A percentile compares a stretch with the other conserved stretches of the same genome.
Evolutionary conservation across 2,797 vertebrate genomes (phyloP).

Genomic region (Tarsius wallacei): DNA sequence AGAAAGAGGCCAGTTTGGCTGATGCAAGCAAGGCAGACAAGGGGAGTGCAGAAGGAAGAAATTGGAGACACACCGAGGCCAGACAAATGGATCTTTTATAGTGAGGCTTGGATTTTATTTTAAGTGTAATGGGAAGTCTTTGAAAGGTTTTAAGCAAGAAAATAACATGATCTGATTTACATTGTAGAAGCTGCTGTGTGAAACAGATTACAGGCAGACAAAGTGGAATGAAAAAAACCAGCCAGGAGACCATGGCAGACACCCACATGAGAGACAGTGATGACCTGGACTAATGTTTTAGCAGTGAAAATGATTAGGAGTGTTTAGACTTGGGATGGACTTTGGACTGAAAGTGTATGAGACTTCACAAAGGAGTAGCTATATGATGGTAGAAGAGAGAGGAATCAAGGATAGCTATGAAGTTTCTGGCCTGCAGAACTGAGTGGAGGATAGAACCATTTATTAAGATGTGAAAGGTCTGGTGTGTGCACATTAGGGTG

Average conservation of each 20-base stretch:
- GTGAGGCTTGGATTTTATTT: constrained; percentile 12
- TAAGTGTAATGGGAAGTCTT: background rate
- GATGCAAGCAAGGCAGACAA: background rate
- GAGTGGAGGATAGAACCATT: background rate
- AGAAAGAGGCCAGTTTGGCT: background rate
- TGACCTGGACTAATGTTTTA: background rate
- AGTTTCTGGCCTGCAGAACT: background rate
- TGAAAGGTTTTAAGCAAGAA: constrained; percentile 32
- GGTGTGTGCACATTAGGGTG: background rate
- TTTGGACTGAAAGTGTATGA: background rate
- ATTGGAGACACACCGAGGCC: background rate
- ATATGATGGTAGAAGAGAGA: background rate
- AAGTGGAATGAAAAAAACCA: background rate
- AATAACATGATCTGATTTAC: constrained; percentile 8
- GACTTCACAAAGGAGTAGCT: background rate
- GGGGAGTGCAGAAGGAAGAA: background rate
- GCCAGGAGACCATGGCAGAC: background rate
- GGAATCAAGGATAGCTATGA: background rate
- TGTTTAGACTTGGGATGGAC: background rate
- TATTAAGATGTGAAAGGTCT: background rate
- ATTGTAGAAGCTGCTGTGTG: background rate
- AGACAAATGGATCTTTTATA: background rate
- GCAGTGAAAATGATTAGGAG: background rate
- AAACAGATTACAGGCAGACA: background rate
- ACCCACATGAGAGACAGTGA: fast-evolving